Conservation (phyloP, 1,140 invertebrate genomes). For the Halyomorpha halys region DNA sequence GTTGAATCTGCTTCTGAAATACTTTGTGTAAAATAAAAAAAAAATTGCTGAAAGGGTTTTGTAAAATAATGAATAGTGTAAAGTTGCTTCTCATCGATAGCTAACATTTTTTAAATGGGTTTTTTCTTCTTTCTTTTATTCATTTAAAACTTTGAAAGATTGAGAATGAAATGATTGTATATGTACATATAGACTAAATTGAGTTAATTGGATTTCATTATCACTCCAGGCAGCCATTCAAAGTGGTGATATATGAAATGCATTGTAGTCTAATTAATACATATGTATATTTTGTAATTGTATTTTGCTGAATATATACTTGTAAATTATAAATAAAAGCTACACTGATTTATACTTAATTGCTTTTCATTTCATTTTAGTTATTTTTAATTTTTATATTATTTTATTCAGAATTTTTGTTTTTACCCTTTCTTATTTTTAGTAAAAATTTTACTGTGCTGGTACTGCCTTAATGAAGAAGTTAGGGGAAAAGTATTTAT, state of each 20-base stretch:
- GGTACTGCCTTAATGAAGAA: no score
- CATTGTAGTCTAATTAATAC: constrained; percentile 4
- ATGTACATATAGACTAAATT: constrained; percentile 10
- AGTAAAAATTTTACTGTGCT: no score
- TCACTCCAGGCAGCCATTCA: constrained; percentile 36
- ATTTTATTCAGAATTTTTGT: no score
- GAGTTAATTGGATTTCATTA: constrained; percentile 26
- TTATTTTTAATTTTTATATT: no score
- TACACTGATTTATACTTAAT: not conserved
- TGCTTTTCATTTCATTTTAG: no score
- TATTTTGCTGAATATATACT: not conserved
- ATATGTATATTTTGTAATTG: constrained; percentile 7
- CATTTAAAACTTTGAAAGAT: not conserved
- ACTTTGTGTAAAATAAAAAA: constrained; percentile 3
- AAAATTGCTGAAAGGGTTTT: constrained; percentile 10
- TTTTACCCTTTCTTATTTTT: no score
- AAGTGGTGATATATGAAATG: constrained; percentile 5
- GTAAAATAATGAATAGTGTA: not conserved
- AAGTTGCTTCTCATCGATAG: constrained; percentile 7
- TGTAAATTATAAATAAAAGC: constrained; percentile 14
- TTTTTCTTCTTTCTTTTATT: not conserved
- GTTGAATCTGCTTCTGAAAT: constrained; percentile 13
- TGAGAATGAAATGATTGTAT: not conserved
- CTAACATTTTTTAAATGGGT: no score
- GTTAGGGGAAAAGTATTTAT: no score